Percentiles rank a stretch among this genome's conserved stretches.
Evolutionary conservation across 2,797 vertebrate genomes (phyloP).

Genomic region (Triplophysa bombifrons): DNA sequence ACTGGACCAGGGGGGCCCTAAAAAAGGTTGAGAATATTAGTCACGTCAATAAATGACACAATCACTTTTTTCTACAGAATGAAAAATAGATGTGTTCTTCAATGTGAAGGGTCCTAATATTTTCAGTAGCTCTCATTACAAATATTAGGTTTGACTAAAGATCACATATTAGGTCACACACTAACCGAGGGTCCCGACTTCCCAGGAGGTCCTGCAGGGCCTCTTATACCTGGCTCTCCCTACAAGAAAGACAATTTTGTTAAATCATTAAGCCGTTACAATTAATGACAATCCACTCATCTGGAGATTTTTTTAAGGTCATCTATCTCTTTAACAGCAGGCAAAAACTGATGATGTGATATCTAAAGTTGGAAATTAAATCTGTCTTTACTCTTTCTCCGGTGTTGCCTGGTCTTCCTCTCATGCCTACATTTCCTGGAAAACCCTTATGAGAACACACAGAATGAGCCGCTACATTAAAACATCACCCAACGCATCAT

Average conservation of each 20-base stretch:
- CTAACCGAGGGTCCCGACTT: constrained; percentile 82
- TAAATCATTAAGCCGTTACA: no score
- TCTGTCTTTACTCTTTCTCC: constrained; percentile 78
- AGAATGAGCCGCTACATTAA: neutral
- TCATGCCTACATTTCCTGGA: constrained; percentile 77
- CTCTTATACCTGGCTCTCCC: constrained; percentile 80
- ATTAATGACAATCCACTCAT: no score
- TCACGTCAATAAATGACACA: neutral
- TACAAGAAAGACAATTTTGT: constrained; percentile 50
- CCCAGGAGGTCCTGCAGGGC: constrained; percentile 75
- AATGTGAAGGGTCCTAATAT: neutral
- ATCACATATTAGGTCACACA: neutral
- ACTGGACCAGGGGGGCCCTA: constrained; percentile 78
- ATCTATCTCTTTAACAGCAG: neutral
- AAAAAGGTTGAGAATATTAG: constrained; percentile 28
- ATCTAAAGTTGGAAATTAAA: neutral
- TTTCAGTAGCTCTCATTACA: neutral
- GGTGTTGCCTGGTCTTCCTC: constrained; percentile 74
- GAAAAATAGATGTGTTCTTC: neutral
- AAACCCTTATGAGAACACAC: constrained; percentile 73
- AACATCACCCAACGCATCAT: neutral
- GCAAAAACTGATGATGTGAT: neutral
- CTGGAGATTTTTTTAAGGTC: no score
- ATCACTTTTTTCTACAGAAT: neutral
- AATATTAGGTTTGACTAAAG: neutral